Evolutionary conservation across 1,140 invertebrate genomes (phyloP).

Genomic region (Geopemphigus sp.): DNA sequence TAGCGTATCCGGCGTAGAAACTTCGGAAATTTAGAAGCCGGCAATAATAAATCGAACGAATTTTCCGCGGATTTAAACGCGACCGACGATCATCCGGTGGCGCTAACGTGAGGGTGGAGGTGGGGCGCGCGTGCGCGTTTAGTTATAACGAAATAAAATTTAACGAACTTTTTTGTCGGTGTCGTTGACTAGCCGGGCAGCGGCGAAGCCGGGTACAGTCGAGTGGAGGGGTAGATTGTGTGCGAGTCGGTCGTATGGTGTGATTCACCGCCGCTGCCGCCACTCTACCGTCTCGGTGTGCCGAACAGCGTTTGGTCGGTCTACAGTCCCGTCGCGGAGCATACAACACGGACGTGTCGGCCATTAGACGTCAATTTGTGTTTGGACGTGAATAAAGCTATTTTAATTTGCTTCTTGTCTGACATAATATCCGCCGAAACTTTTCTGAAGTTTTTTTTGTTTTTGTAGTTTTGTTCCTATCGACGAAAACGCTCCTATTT

Average conservation of each 20-base stretch:
- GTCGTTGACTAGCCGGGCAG: not conserved
- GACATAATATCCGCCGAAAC: not conserved
- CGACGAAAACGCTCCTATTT: not conserved
- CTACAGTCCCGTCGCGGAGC: conserved; percentile 11
- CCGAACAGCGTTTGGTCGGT: conserved; percentile 41
- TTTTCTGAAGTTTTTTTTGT: conserved; percentile 4
- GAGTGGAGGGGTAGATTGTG: not conserved
- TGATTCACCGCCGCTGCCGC: conserved; percentile 22
- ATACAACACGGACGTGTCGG: conserved; percentile 28
- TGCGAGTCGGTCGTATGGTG: not conserved
- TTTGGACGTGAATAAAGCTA: conserved; percentile 39
- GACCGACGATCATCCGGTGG: too few relatives aligned
- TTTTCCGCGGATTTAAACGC: too few relatives aligned
- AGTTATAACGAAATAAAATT: too few relatives aligned
- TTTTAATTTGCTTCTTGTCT: conserved; percentile 36
- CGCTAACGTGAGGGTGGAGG: too few relatives aligned
- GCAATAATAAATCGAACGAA: too few relatives aligned
- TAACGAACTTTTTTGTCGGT: too few relatives aligned
- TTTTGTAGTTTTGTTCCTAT: conserved; percentile 21
- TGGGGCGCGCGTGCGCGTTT: too few relatives aligned
- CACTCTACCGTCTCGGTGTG: conserved; percentile 11
- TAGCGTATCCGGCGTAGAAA: too few relatives aligned
- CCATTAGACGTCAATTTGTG: conserved; percentile 30
- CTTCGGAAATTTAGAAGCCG: too few relatives aligned
- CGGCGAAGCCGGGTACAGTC: too few relatives aligned